Conservation (phyloP, 2,113 vertebrate species). For the Gallinago jamesoni region DNA sequence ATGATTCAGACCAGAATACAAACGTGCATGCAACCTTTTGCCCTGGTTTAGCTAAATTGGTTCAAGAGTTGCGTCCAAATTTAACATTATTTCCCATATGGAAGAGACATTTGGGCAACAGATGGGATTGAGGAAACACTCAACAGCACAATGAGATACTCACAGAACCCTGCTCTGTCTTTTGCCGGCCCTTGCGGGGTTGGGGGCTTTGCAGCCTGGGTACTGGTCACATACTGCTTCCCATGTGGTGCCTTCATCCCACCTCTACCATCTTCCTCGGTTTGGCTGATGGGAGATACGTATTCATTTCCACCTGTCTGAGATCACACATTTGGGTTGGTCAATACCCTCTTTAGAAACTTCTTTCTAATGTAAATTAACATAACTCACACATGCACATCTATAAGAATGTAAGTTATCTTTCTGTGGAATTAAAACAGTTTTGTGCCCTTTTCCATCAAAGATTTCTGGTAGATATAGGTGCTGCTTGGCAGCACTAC, state of each 20-base stretch:
- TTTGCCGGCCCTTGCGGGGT: constrained; percentile 75
- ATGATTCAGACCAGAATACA: constrained; percentile 16
- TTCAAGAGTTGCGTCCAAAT: constrained; percentile 41
- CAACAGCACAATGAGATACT: constrained; percentile 55
- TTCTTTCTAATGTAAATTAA: neutral
- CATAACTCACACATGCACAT: neutral
- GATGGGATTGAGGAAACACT: constrained; percentile 21
- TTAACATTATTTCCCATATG: constrained; percentile 21
- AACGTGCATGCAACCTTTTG: constrained; percentile 25
- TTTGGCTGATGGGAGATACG: constrained; percentile 53
- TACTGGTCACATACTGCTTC: constrained; percentile 61
- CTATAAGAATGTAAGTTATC: neutral
- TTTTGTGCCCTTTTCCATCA: neutral
- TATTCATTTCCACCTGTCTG: constrained; percentile 78
- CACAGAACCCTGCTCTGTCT: constrained; percentile 75
- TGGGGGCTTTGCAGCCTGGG: constrained; percentile 65
- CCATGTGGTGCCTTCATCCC: constrained; percentile 57
- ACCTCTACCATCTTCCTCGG: constrained; percentile 46
- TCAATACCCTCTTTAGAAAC: neutral
- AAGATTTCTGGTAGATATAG: neutral
- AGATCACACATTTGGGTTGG: neutral
- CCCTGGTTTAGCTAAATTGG: constrained; percentile 26
- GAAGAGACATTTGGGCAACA: constrained; percentile 60
- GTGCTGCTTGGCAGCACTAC: neutral
- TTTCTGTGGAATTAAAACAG: neutral